Conservation (phyloP, 1,140 invertebrate species). For the Caerostris extrusa region DNA sequence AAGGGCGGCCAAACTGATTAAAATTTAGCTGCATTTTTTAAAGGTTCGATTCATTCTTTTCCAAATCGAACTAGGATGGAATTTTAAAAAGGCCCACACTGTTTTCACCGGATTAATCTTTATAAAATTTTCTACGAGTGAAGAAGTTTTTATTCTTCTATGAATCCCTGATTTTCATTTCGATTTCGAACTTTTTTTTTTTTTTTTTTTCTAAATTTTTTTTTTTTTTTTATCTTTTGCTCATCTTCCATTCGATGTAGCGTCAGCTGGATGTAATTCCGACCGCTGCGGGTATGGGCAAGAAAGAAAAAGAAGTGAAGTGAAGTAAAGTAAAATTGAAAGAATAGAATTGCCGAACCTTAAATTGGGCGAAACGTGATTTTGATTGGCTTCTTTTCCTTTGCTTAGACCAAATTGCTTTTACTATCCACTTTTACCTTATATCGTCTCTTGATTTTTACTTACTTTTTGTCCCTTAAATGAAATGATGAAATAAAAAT, state of each 20-base stretch:
- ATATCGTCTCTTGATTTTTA: constrained; percentile 26
- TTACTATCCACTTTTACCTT: constrained; percentile 62
- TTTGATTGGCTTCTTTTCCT: constrained; percentile 73
- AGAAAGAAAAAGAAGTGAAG: constrained; percentile 15
- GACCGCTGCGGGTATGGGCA: constrained; percentile 62
- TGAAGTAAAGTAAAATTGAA: constrained; percentile 45
- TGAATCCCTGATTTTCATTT: constrained; percentile 70
- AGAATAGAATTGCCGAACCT: constrained; percentile 73
- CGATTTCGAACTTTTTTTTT: constrained; percentile 21
- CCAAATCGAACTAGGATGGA: constrained; percentile 41
- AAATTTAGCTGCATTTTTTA: constrained; percentile 30
- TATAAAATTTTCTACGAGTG: constrained; percentile 72
- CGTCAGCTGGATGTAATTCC: constrained; percentile 73
- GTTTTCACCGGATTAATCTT: constrained; percentile 62
- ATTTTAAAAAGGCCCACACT: constrained; percentile 53
- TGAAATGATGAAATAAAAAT: constrained; percentile 57
- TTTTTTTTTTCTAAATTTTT: constrained; percentile 18
- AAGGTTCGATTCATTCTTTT: neutral
- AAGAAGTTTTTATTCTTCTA: constrained; percentile 63
- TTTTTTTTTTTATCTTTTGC: constrained; percentile 23
- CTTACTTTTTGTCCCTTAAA: constrained; percentile 37
- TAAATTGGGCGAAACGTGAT: constrained; percentile 75
- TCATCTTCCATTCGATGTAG: constrained; percentile 27
- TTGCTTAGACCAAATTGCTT: constrained; percentile 72
- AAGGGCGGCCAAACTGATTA: constrained; percentile 38